Conservation (phyloP, 2,888 invertebrate genomes). For the Mechanitis messenoides region DNA sequence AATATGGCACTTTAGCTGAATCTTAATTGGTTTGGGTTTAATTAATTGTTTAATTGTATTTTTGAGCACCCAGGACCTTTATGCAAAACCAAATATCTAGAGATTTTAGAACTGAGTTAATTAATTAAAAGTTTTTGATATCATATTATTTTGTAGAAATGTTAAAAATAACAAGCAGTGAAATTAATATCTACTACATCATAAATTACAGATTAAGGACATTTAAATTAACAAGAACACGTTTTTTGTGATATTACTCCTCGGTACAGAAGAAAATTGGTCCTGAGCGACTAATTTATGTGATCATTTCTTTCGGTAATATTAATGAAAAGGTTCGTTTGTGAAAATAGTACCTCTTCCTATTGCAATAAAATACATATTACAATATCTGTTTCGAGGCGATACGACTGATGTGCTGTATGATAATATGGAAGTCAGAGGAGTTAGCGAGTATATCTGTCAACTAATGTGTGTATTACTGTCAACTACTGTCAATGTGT, state of each 20-base stretch:
- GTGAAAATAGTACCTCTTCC: slow-evolving; percentile 35
- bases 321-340: slow-evolving; percentile 37
- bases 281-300: slow-evolving; percentile 15
- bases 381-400: slow-evolving; percentile 36
- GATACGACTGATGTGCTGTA: not conserved
- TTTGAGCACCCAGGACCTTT: slow-evolving; percentile 11
- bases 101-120: not conserved
- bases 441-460: slow-evolving; percentile 8
- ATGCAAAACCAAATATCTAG: not conserved
- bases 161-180: not conserved
- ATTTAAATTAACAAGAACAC: not conserved
- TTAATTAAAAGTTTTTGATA: too few species aligned
- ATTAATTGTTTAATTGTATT: slow-evolving; percentile 21
- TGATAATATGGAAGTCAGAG: slow-evolving; percentile 9
- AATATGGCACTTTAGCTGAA: slow-evolving; percentile 15
- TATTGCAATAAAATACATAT: slow-evolving; percentile 41
- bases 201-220: slow-evolving; percentile 2
- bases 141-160: too few species aligned
- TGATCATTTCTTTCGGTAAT: slow-evolving; percentile 21
- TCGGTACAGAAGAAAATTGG: slow-evolving; percentile 4
- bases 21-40: slow-evolving; percentile 16
- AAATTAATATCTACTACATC: not conserved
- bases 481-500: too few species aligned
- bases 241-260: not conserved
- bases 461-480: too few species aligned